Evolutionary conservation across 2,113 vertebrate genomes (phyloP).

Genomic region (Xyrauchen texanus): DNA sequence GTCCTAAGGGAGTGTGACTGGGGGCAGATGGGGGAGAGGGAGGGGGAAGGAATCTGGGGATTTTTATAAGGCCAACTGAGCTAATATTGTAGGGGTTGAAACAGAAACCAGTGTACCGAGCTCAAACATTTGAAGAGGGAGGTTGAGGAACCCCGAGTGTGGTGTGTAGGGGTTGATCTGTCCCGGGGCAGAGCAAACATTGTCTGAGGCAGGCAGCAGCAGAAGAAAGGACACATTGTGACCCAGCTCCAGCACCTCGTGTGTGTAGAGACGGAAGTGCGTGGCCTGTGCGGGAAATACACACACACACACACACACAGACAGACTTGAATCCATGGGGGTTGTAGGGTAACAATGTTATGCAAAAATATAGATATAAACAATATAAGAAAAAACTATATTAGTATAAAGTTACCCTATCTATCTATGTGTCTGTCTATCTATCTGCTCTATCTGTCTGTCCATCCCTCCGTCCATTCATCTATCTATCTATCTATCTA

Average conservation of each 20-base stretch:
- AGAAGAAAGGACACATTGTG: conserved; percentile 98
- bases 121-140: conserved; percentile 99
- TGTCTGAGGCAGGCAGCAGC: conserved; percentile 91
- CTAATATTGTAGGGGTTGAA: conserved; percentile 77
- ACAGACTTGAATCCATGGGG: conserved; percentile 23
- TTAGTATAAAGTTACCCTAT: no score
- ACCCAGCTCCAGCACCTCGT: conserved; percentile 97
- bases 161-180: conserved; percentile 95
- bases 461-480: no score
- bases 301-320: conserved; percentile 73
- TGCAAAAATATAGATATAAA: not conserved
- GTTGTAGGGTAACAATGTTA: conserved; percentile 44
- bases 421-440: no score
- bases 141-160: conserved; percentile 94
- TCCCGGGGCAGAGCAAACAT: conserved; percentile 96
- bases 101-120: conserved; percentile 78
- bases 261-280: conserved; percentile 95
- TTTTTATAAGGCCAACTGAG: conserved; percentile 85
- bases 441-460: no score
- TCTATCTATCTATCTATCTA: no score
- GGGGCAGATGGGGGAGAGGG: conserved; percentile 10
- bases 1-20: conserved; percentile 76
- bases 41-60: conserved; percentile 84
- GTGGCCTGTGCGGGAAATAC: conserved; percentile 85
- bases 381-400: not conserved